Base-by-base conservation (phyloP, 2,888 invertebrate genomes). In the Diloba caeruleocephala region DNA sequence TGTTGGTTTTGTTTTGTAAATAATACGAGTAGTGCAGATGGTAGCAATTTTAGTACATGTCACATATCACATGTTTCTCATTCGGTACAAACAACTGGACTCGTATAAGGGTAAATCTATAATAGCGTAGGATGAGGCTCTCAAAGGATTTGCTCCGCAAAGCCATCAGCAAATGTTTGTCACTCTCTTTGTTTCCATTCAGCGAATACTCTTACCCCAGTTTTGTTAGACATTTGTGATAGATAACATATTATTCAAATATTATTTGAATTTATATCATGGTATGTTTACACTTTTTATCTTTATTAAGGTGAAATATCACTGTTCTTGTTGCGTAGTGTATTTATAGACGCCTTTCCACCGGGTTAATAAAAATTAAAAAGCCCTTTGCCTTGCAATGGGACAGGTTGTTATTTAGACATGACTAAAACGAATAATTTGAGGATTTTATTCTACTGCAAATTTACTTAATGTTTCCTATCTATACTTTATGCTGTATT, bases 101-200 rank as follows among this genome's bases (percentile, higher is more conserved):
- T 67, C 55, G 45, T 65, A 51, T 62, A 36, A 36, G 59, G 42
- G 66, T 70, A 69, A 72, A 74, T 68, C 69, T 70, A 58, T 69
- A 66, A 65, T 70, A 72, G 62, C 61, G 71, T 72, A 63, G 55
- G 68, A 71, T 44, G 67, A 59, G 71, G 78, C 78, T 87, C 81
- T 83, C 83, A 84, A 86, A 87, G 82, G 85, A 84, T 85, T 83
- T 83, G 74, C 74, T 70, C 66, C 72, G 76, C 76, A 77, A 74
- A 76, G 68, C 74, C 71, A 74, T 78, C 73, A 71, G 73, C 85
- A 87, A 87, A 87, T 87, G 85, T 87, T 87, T 85, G 84, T 81
- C 78, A 75, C 76, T 59, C 71, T 74, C 83, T 81, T 82, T 85
- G 83, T 84, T 74, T 77, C 73, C 70, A 76, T 79, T 78, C 78